Evolutionary conservation across 2,797 vertebrate genomes (phyloP).

Genomic region (Labeo calbasu): DNA sequence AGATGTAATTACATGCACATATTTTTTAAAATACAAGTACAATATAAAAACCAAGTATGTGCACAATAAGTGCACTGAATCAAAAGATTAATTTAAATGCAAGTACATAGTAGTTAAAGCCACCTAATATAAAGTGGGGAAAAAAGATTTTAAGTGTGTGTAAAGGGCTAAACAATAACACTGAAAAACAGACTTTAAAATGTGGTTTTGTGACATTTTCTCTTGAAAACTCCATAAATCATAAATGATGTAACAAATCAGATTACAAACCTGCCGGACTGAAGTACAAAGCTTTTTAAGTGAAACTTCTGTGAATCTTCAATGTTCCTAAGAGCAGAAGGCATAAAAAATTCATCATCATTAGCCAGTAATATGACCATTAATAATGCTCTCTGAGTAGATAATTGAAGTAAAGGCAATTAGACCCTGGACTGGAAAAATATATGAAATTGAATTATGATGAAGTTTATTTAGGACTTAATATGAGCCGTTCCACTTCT

Average conservation of each 20-base stretch:
- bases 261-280: constrained; percentile 90
- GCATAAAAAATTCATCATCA: constrained; percentile 62
- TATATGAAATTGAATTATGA: constrained; percentile 1
- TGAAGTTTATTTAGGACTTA: constrained; percentile 10
- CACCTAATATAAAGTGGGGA: too few relatives aligned
- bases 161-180: background rate
- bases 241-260: constrained; percentile 9
- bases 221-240: background rate
- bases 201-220: background rate
- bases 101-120: too few relatives aligned
- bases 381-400: constrained; percentile 4
- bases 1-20: too few relatives aligned
- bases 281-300: constrained; percentile 83
- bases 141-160: background rate
- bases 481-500: background rate
- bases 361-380: constrained; percentile 35
- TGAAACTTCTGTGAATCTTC: constrained; percentile 87
- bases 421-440: constrained; percentile 17
- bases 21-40: too few relatives aligned
- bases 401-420: constrained; percentile 3
- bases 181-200: background rate
- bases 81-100: too few relatives aligned
- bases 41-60: too few relatives aligned
- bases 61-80: too few relatives aligned
- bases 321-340: constrained; percentile 86